These are phyloP conservation scores for Epinephelus cyanopodus DNA, from an alignment of 2,113 vertebrate genomes.

Conservation along the genomic window DNA sequence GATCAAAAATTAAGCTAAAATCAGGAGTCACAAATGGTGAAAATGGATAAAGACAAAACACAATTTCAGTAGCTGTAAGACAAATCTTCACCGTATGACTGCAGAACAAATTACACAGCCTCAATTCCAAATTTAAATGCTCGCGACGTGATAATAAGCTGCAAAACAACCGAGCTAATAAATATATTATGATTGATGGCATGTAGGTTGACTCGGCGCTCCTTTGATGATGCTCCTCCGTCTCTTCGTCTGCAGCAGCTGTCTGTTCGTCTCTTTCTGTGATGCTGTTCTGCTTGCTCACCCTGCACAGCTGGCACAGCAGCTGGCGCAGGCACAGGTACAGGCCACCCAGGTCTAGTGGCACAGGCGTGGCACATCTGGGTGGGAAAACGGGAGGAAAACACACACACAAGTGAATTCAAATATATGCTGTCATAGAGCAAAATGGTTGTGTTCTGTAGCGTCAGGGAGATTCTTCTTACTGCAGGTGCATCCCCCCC, in stretches of 20 bases:
- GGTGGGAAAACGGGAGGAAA: background rate
- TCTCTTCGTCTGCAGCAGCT: slow-evolving; percentile 32
- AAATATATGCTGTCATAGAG: background rate
- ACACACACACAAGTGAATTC: background rate
- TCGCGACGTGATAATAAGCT: background rate
- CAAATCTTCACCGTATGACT: background rate
- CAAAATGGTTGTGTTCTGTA: slow-evolving; percentile 1
- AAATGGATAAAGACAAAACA: background rate
- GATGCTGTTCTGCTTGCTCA: slow-evolving; percentile 16
- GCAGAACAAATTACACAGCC: background rate
- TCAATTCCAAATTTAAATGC: background rate
- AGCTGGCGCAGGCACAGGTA: slow-evolving; percentile 47
- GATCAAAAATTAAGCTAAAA: background rate
- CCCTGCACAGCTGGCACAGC: slow-evolving; percentile 56
- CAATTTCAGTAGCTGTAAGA: background rate
- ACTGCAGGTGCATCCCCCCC: slow-evolving; percentile 46
- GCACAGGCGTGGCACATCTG: slow-evolving; percentile 33
- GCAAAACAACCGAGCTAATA: slow-evolving; percentile 5
- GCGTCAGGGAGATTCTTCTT: slow-evolving; percentile 33
- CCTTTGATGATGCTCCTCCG: slow-evolving; percentile 32
- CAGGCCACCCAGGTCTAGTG: slow-evolving; percentile 17
- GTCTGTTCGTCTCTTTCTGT: slow-evolving; percentile 41
- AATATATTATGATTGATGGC: slow-evolving; percentile 20
- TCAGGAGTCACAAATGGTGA: background rate
- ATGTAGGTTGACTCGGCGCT: slow-evolving; percentile 5